Evolutionary conservation across 2,888 invertebrate genomes (phyloP), one percentile per base, ranked within the genome.

Genomic region (Sarcophaga caerulescens): DNA sequence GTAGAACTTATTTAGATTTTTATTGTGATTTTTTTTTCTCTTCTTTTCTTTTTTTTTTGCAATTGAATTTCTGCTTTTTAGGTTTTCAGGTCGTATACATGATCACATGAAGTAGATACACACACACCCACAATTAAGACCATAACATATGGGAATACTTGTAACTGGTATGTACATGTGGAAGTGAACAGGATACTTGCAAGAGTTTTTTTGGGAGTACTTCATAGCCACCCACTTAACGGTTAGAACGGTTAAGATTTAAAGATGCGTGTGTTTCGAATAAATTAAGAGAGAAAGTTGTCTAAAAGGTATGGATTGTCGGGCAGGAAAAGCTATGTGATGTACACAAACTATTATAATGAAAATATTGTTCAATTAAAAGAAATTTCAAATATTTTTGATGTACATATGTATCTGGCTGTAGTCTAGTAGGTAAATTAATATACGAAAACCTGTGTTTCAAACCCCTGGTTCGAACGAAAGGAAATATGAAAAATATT

Each of bases 71-170:
- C 12, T 2, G 1, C n/a, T 52, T 52, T 52, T 23, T 63, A 79
- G 70, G 79, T 79, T 79, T 79, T 57, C 71, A 79, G 79, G 71
- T 71, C 79, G 63, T 71, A 71, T 65, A 71, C 21, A 65, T 71
- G 71, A 57, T 71, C 65, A 44, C 21, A 65, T n/a, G 69, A 52
- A 63, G 78, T 57, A 44, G 78, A 52, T 65, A 35, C 63, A 71
- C 70, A 71, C 70, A 52, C 52, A 71, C 70, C 14, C 52, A 14
- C 17, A 71, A 71, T 71, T 79, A 70, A 52, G 52, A 70, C 63
- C 52, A 12, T 21, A 74, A 23, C 23, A 74, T 71, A 59, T 35
- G n/a, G 59, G 21, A 69, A 14, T 45, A 19, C 45, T 14, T 23
- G 17, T 19, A 52, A 5, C 59, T 0, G 25, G 19, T 19, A 76